These are phyloP conservation scores for Cotesia chilonis DNA, from an alignment of 1,140 invertebrate species.

Conservation along the genomic window DNA sequence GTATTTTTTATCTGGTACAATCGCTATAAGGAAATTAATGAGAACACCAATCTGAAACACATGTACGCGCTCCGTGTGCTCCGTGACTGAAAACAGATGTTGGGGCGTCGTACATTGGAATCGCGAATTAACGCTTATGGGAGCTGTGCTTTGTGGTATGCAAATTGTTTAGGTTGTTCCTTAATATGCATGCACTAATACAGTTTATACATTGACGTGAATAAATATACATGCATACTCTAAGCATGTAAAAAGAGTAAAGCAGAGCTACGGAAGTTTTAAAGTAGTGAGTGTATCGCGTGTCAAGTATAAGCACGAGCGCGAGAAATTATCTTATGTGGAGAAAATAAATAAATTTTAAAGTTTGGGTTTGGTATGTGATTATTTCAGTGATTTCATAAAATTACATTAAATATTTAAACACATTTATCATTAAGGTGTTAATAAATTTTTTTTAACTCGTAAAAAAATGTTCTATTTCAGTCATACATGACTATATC, in stretches of 20 bases:
- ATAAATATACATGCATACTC: not conserved
- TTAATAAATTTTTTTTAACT: no score
- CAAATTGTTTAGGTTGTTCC: not conserved
- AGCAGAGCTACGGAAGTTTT: constrained; percentile 21
- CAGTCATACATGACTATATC: no score
- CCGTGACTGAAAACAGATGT: constrained; percentile 33
- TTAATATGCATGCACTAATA: not conserved
- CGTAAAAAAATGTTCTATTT: no score
- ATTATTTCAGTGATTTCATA: not conserved
- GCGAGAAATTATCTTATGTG: constrained; percentile 49
- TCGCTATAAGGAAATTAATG: constrained; percentile 23
- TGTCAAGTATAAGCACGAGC: constrained; percentile 46
- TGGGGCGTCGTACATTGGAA: constrained; percentile 14
- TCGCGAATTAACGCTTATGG: constrained; percentile 26
- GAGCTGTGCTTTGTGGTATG: not conserved
- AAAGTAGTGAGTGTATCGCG: constrained; percentile 42
- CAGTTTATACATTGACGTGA: constrained; percentile 41
- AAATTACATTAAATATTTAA: no score
- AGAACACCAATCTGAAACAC: constrained; percentile 17
- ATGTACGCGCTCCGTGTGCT: constrained; percentile 10
- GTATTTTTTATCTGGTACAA: constrained; percentile 16
- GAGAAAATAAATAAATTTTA: constrained; percentile 9
- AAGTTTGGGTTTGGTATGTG: constrained; percentile 18
- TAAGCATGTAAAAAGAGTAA: not conserved
- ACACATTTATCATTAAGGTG: no score